Evolutionary conservation across 1,140 invertebrate genomes (phyloP).

Genomic region (Macrobrachium rosenbergii): DNA sequence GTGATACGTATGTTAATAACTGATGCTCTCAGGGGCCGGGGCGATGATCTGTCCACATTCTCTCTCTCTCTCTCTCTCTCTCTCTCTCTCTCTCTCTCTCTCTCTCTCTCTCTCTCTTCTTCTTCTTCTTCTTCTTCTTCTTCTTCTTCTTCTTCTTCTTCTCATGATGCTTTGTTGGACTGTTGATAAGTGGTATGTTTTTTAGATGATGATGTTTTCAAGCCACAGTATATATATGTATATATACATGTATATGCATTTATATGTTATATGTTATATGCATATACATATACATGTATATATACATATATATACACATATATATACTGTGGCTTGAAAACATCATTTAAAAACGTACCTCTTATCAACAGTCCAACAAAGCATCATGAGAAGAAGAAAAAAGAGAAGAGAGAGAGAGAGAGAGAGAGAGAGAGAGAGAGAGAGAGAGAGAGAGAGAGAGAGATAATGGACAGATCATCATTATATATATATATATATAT

Average conservation of each 20-base stretch:
- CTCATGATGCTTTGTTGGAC: background rate
- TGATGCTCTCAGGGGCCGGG: no score
- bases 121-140: background rate
- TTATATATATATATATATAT: no score
- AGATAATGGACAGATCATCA: background rate
- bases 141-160: background rate
- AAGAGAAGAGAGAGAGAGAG: background rate
- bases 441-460: constrained; percentile 5
- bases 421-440: background rate
- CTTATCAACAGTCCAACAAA: no score
- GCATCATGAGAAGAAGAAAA: background rate
- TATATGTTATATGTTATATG: background rate
- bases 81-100: constrained; percentile 3
- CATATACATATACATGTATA: background rate
- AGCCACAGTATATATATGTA: background rate
- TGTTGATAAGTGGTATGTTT: no score
- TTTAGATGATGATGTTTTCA: background rate
- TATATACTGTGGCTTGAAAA: no score
- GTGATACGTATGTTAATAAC: no score
- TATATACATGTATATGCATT: background rate
- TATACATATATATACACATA: constrained; percentile 20
- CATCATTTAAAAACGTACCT: no score
- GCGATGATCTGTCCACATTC: background rate
- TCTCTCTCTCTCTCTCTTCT: background rate
- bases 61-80: constrained; percentile 8